Percentiles rank a stretch among this genome's conserved stretches.
Conservation (phyloP, 92 coral and sea anemone genomes). For the Plumapathes pennacea region DNA sequence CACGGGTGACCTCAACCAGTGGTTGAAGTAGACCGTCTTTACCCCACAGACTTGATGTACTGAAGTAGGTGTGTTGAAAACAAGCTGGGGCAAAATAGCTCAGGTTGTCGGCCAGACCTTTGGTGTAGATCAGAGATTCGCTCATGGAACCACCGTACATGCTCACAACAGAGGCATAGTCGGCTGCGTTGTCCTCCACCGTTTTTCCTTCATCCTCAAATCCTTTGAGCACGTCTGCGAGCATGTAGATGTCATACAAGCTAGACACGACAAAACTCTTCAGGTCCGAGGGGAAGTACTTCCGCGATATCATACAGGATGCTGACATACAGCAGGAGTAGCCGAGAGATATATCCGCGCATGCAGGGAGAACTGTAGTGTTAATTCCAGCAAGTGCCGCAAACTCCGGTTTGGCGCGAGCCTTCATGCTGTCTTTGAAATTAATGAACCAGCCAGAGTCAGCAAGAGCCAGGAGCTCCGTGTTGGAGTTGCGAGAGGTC, state of each 20-base stretch:
- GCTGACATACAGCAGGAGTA: constrained; percentile 50
- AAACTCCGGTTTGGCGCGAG: constrained; percentile 28
- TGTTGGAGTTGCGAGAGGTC: constrained; percentile 1
- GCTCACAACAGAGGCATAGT: constrained; percentile 45
- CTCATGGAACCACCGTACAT: constrained; percentile 69
- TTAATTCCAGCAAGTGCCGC: constrained; percentile 4
- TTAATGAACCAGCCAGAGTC: constrained; percentile 65
- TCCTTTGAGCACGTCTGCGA: constrained; percentile 36
- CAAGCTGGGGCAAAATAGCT: constrained; percentile 56
- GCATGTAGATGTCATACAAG: constrained; percentile 51
- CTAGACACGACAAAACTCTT: constrained; percentile 36
- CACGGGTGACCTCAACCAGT: constrained; percentile 37
- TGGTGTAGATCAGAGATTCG: constrained; percentile 25
- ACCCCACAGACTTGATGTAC: constrained; percentile 62
- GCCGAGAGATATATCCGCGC: constrained; percentile 34
- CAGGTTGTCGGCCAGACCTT: neutral
- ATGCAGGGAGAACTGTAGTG: constrained; percentile 17
- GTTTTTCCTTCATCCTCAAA: constrained; percentile 24
- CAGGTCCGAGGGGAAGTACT: constrained; percentile 9
- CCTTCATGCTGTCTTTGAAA: constrained; percentile 39
- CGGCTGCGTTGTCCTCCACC: constrained; percentile 28
- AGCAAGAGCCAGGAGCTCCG: constrained; percentile 13
- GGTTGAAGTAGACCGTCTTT: constrained; percentile 24
- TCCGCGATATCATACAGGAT: constrained; percentile 26
- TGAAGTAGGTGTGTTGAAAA: constrained; percentile 54